Evolutionary conservation across 2,888 invertebrate genomes (phyloP).

Genomic region (Oxyteleia sp.): DNA sequence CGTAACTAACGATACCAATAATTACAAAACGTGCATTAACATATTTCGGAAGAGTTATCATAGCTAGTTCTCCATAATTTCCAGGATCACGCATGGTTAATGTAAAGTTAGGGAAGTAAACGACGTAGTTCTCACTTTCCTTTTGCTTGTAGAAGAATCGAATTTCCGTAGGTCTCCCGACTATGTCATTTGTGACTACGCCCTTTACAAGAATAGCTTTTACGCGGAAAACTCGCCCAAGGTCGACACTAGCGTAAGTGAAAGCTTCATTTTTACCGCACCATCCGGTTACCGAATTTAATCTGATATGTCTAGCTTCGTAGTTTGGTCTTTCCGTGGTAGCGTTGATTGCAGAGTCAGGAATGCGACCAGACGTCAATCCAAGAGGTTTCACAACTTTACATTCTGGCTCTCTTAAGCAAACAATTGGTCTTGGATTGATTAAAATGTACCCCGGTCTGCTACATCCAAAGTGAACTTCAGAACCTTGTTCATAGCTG

Average conservation of each 20-base stretch:
- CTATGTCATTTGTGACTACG: conserved; percentile 97
- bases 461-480: conserved; percentile 96
- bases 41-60: conserved; percentile 97
- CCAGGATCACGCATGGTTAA: conserved; percentile 98
- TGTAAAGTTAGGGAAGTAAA: conserved; percentile 98
- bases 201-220: conserved; percentile 98
- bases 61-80: conserved; percentile 98
- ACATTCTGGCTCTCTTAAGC: conserved; percentile 97
- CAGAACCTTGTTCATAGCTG: conserved; percentile 96
- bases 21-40: conserved; percentile 98
- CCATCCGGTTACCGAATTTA: conserved; percentile 98
- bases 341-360: conserved; percentile 97
- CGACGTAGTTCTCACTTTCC: conserved; percentile 97
- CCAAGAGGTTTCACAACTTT: conserved; percentile 97
- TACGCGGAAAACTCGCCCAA: conserved; percentile 96
- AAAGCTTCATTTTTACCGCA: conserved; percentile 99
- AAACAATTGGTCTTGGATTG: conserved; percentile 96
- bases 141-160: conserved; percentile 98
- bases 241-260: conserved; percentile 95
- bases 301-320: conserved; percentile 95
- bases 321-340: conserved; percentile 97
- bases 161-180: conserved; percentile 98
- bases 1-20: conserved; percentile 97
- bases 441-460: conserved; percentile 97
- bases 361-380: conserved; percentile 96